Base-by-base conservation (phyloP, 2,888 invertebrate genomes). In the Pediacus dermestoides region DNA sequence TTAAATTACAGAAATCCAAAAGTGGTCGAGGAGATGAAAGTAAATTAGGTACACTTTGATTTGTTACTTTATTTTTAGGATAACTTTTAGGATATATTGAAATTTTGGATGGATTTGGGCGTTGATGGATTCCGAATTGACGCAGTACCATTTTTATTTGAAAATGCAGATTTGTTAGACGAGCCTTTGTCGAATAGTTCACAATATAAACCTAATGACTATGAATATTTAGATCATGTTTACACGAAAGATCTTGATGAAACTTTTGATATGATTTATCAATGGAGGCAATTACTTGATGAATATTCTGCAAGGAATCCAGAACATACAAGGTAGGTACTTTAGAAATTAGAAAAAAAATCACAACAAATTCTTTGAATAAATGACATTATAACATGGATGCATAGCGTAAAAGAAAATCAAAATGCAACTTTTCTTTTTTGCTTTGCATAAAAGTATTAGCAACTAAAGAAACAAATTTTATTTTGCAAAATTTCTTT, bases 111-210 rank as follows among this genome's bases (percentile, higher is more conserved):
- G 30, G 80, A 82, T 34, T 80, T 80, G 54, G 92, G 91, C 1
- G 80, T 92, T 0, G 85, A 88, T 58, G 95, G 94, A 1, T 90
- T 94, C 58, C 79, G 92, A 52, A 75, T 94, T 22, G 88, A 88
- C 58, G 87, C 88, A 1, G 76, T 88, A 8, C 72, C 74, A 2
- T 53, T 49, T 55, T 40, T 77, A 7, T 70, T 65, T 38, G 77
- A 77, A 58, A 61, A 58, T 16, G 52, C 55, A 8, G 27, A 57
- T 4, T 51, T 70, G 1, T 35, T 21, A 3, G 67, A 76, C 39
- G 76, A 76, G 52, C 71, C 73, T 1, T 18, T 26, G n/a, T 61
- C 67, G 3, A 46, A 50, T 33, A 33, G 9, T 18, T 30, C 55
- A 1, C 54, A 44, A 1, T 44, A 45, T 66, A 65, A 0, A 76